Conservation (phyloP, 1,140 invertebrate species). For the Chironomus tepperi region DNA sequence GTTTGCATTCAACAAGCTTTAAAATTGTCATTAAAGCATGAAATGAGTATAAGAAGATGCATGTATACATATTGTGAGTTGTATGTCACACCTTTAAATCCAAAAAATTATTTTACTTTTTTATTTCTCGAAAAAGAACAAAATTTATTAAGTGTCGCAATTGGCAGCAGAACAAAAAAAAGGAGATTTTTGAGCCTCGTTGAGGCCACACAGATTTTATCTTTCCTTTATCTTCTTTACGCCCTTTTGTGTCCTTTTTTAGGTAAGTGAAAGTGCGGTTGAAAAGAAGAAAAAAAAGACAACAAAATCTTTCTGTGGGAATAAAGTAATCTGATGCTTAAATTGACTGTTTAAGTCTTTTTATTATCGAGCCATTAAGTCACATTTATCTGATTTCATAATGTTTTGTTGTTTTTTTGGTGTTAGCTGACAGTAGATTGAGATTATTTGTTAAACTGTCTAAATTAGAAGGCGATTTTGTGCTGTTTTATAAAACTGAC, state of each 20-base stretch:
- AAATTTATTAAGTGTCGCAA: conserved; percentile 14
- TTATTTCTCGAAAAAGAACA: neutral
- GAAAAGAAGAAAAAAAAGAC: too few species aligned
- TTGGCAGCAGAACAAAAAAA: neutral
- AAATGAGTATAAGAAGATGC: neutral
- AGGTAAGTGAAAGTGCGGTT: conserved; percentile 16
- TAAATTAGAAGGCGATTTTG: too few species aligned
- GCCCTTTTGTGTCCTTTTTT: neutral
- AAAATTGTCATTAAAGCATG: conserved; percentile 14
- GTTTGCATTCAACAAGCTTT: conserved; percentile 12
- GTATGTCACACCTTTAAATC: neutral
- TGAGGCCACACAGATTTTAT: conserved; percentile 12
- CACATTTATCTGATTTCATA: conserved; percentile 19
- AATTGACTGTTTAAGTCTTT: conserved; percentile 20
- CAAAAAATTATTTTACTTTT: neutral
- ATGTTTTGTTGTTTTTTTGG: neutral
- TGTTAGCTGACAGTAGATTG: too few species aligned
- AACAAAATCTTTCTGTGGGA: neutral
- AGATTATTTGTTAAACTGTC: too few species aligned
- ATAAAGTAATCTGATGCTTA: conserved; percentile 17
- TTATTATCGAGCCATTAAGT: conserved; percentile 21
- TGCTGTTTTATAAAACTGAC: too few species aligned
- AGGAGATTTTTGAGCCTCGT: neutral
- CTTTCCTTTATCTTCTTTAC: neutral
- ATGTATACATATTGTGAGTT: neutral